Evolutionary conservation across 2,113 vertebrate species (phyloP).

Genomic region (Climacteris rufus): DNA sequence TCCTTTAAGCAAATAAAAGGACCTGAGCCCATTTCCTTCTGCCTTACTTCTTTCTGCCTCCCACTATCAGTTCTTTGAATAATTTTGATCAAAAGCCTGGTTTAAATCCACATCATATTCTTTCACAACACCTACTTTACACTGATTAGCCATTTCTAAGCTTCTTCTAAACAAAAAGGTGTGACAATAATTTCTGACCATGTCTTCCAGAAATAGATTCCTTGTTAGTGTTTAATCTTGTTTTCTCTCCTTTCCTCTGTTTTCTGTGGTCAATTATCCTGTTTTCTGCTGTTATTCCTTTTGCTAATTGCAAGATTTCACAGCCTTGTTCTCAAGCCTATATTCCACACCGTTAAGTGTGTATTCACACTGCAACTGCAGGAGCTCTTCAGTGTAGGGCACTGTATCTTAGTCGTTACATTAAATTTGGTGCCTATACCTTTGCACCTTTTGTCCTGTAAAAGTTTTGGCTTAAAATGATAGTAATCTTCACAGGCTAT

Average conservation of each 20-base stretch:
- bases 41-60: not conserved
- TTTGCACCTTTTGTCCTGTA: not conserved
- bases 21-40: not conserved
- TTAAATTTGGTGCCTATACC: not conserved
- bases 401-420: not conserved
- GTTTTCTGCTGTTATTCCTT: not conserved
- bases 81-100: not conserved
- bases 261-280: not conserved
- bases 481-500: not conserved
- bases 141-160: not conserved
- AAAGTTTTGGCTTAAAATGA: not conserved
- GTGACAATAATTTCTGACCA: not conserved
- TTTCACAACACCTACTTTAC: not conserved
- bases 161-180: not conserved
- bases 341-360: not conserved
- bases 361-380: not conserved
- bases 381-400: not conserved
- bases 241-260: not conserved
- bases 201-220: not conserved
- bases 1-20: conserved; percentile 15
- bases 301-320: not conserved
- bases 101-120: not conserved
- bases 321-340: not conserved
- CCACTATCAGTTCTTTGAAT: not conserved
- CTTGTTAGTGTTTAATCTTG: not conserved